Evolutionary conservation across 2,888 invertebrate genomes (phyloP), one percentile per base, ranked within the genome.

Genomic region (Allygus modestus): DNA sequence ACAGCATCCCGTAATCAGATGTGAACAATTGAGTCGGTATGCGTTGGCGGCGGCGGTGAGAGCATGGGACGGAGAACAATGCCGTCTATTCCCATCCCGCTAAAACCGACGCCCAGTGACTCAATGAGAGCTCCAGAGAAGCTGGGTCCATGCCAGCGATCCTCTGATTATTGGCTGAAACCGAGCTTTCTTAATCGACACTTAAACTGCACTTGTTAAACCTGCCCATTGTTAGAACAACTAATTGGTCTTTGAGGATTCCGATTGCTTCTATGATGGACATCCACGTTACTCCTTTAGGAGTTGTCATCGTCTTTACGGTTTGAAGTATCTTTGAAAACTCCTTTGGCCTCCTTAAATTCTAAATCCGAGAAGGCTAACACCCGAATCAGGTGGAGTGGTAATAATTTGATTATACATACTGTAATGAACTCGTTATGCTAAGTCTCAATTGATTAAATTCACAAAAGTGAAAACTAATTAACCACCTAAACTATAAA

Each of bases 11-110:
- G 65, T 65, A 65, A 65, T 31, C 9, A 65, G 65, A 31, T 65
- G 65, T 65, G 65, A 31, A 65, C 65, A 65, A 65, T 28, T 65
- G 65, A 54, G 54, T 54, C 20, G 54, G 54, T 20, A 54, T 20
- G 58, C 58, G 58, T 58, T 23, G 58, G 65, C 65, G 65, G 26
- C 15, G 31, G 65, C 65, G 65, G 65, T 12, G 15, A 65, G 65
- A 31, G 65, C 65, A 65, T 65, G 65, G 28, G 28, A 58, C 58
- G 65, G 28, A 5, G 65, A 73, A 73, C 73, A 73, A 73, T 73
- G 73, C 43, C 73, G 73, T 37, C 73, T 73, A 73, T 73, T 73
- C 73, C 73, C 73, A 73, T 73, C 73, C 73, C 31, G 69, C 69
- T 73, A 73, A 73, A 73, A 73, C 73, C 23, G 73, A 41, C 65